Base-by-base conservation (phyloP, 2,888 invertebrate genomes). In the Hymenopus coronatus region DNA sequence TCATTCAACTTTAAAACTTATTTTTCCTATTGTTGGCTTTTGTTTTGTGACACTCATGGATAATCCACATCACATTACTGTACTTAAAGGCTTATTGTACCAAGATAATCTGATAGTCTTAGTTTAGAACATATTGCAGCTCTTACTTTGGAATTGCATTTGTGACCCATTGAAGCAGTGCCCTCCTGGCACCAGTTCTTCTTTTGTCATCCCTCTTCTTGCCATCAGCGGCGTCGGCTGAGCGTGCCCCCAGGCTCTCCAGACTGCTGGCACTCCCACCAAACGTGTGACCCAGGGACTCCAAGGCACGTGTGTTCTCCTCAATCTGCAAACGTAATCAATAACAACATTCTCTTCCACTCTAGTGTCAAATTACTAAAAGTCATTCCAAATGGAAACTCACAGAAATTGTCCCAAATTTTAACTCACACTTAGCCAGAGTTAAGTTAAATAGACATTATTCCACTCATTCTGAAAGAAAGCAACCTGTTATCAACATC, bases 111-210 rank as follows among this genome's bases (percentile, higher is more conserved):
- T 30, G 30, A 30, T 2, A 30, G 30, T 2, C 2, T 30, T 30
- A 30, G 30, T 30, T 30, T 30, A 2, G 30, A 30, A 30, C 30
- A 3, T 30, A 4, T 30, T 2, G 8, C 3, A 20, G 30, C 85
- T 14, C 94, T 94, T 92, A 96, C 96, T 96, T 96, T 91, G 97
- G 97, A 92, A 99, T 94, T 82, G 98, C 97, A 92, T 97, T 98
- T 91, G 98, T 97, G 90, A 98, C 98, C 99, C 99, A 99, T 92
- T 97, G 97, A 90, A 99, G 94, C 90, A 99, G 94, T 33, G 98
- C 98, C 93, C 98, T 98, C 93, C 97, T 96, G 89, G 98, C 98
- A 86, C 98, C 98, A 93, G 97, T 96, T 93, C 93, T 27, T 92
- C 92, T 88, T 90, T 91, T 88, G 88, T 91, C 89, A 89, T 90